These are phyloP conservation scores for Salminus brasiliensis DNA, from an alignment of 2,113 vertebrate species.

Conservation along the genomic window DNA sequence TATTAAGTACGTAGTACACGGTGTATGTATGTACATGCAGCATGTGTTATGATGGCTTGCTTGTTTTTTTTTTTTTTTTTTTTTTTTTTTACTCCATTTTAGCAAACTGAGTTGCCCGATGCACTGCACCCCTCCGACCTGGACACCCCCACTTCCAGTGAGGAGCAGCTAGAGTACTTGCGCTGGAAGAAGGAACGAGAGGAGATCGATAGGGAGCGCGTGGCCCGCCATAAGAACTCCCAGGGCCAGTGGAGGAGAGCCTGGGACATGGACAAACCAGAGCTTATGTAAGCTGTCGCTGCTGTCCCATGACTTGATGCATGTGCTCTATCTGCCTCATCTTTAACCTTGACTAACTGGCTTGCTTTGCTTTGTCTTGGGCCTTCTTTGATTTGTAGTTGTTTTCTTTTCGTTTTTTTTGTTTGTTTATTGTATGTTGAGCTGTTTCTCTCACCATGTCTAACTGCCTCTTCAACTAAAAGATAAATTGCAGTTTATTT, in stretches of 20 bases:
- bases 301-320: not conserved
- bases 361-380: constrained; percentile 10
- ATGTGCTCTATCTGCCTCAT: constrained; percentile 4
- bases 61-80: too few relatives aligned
- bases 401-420: constrained; percentile 1
- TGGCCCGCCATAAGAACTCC: constrained; percentile 91
- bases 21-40: too few relatives aligned
- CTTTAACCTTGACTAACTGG: not conserved
- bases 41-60: too few relatives aligned
- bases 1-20: too few relatives aligned
- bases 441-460: constrained; percentile 11
- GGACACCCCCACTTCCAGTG: constrained; percentile 71
- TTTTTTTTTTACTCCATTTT: not conserved
- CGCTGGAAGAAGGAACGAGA: constrained; percentile 93
- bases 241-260: constrained; percentile 96
- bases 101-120: constrained; percentile 66
- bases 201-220: constrained; percentile 88
- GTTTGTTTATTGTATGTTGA: constrained; percentile 29
- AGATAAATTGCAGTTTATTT: constrained; percentile 5
- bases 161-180: constrained; percentile 84
- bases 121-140: constrained; percentile 68
- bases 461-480: not conserved
- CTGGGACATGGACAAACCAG: constrained; percentile 93
- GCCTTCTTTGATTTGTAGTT: not conserved
- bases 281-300: constrained; percentile 84